Percentiles rank a stretch among this genome's conserved stretches.
These are phyloP conservation scores for Conistra vaccinii DNA, from an alignment of 2,888 invertebrate genomes.

Conservation along the genomic window DNA sequence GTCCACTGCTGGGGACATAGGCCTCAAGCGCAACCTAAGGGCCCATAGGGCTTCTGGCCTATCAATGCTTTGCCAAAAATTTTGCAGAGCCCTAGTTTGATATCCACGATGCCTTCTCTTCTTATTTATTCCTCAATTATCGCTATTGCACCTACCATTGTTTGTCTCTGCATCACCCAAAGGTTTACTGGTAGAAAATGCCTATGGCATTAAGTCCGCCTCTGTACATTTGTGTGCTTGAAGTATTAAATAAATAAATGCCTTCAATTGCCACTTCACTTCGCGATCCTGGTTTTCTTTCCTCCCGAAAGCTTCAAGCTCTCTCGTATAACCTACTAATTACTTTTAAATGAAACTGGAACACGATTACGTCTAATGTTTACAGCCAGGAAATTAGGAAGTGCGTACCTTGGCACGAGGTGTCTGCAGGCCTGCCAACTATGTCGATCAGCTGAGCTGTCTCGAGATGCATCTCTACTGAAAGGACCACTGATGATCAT, in stretches of 20 bases:
- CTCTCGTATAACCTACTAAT: slow-evolving; percentile 8
- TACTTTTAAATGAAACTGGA: slow-evolving; percentile 43
- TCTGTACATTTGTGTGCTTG: too few species aligned
- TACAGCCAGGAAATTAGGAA: slow-evolving; percentile 74
- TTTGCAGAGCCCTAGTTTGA: neutral
- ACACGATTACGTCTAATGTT: slow-evolving; percentile 53
- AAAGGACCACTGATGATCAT: slow-evolving; percentile 29
- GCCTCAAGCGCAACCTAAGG: too few species aligned
- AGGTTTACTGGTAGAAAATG: too few species aligned
- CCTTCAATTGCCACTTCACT: neutral
- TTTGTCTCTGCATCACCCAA: too few species aligned
- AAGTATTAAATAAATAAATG: too few species aligned
- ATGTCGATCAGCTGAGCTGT: slow-evolving; percentile 74
- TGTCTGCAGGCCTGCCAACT: slow-evolving; percentile 78
- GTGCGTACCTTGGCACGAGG: slow-evolving; percentile 78
- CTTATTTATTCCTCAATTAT: too few species aligned
- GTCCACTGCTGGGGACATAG: too few species aligned
- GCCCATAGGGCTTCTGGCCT: too few species aligned
- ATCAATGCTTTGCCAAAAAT: too few species aligned
- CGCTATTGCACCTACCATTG: too few species aligned
- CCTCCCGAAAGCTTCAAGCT: neutral
- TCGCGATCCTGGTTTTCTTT: neutral
- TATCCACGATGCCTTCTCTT: neutral
- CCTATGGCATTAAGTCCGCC: too few species aligned
- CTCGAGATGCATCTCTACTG: slow-evolving; percentile 59